Evolutionary conservation across 2,113 vertebrate genomes (phyloP).

Genomic region (Myiagra hebetior): DNA sequence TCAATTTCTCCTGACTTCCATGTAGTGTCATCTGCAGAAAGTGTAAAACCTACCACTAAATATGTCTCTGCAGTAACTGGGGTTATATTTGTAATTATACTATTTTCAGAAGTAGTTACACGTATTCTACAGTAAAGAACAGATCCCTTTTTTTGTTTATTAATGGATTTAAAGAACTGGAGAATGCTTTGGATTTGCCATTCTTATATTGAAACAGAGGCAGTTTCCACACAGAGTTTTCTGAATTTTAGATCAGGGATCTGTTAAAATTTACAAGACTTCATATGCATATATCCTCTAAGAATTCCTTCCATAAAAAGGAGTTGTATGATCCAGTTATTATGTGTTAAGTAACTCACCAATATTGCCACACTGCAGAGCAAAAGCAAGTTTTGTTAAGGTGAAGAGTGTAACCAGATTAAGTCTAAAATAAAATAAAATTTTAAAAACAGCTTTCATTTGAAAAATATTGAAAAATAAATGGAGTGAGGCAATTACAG

Average conservation of each 20-base stretch:
- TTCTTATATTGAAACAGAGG: neutral
- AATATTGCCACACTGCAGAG: neutral
- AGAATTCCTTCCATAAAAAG: neutral
- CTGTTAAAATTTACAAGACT: neutral
- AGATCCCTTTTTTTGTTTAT: neutral
- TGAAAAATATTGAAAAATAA: neutral
- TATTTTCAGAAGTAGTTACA: fast-evolving
- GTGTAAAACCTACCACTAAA: neutral
- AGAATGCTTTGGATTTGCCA: neutral
- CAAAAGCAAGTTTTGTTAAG: neutral
- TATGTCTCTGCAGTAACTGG: neutral
- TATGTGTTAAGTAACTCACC: neutral
- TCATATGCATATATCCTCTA: neutral
- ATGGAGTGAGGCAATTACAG: neutral
- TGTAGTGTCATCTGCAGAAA: neutral
- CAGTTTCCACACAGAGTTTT: neutral
- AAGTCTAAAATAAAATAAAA: neutral
- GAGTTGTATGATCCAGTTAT: fast-evolving
- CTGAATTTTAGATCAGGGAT: neutral
- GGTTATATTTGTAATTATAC: neutral
- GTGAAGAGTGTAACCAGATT: neutral
- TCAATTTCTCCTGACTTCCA: neutral
- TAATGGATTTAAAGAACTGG: neutral
- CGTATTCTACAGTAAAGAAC: neutral
- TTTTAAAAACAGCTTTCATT: neutral